phyloP scores from a whole-genome alignment of 2,888 invertebrate genomes.

The Chloroclysta siterata region DNA sequence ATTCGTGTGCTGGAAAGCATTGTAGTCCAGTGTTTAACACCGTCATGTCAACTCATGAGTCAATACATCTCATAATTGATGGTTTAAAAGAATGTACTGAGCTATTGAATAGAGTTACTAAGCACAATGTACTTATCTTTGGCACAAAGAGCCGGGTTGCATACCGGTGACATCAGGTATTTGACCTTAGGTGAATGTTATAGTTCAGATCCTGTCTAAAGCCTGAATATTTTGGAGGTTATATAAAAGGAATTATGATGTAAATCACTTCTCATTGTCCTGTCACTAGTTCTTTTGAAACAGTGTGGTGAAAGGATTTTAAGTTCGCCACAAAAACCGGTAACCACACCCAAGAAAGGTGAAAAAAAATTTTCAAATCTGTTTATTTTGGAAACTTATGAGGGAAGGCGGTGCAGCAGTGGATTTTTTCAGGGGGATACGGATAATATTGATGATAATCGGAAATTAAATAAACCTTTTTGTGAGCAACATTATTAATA shows the following conservation, averaged over 20 bases:
- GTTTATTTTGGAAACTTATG: no score
- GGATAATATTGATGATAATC: no score
- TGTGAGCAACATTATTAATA: no score
- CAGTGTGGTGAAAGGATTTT: no score
- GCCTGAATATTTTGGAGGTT: slow-evolving; percentile 30
- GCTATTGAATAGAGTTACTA: slow-evolving; percentile 30
- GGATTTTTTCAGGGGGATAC: no score
- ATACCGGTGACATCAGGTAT: slow-evolving; percentile 41
- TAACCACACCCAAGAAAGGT: no score
- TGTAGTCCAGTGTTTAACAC: slow-evolving; percentile 39
- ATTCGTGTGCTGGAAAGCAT: slow-evolving; percentile 28
- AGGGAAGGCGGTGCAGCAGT: no score
- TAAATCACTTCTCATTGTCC: not conserved
- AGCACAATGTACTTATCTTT: slow-evolving; percentile 28
- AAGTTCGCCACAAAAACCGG: no score
- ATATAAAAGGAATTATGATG: slow-evolving; percentile 5
- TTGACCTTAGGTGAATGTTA: slow-evolving; percentile 41
- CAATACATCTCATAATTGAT: slow-evolving; percentile 40
- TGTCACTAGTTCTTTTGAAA: no score
- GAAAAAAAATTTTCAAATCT: no score
- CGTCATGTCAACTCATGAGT: slow-evolving; percentile 40
- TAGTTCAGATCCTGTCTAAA: slow-evolving; percentile 38
- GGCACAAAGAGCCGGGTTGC: slow-evolving; percentile 31
- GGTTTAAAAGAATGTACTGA: slow-evolving; percentile 35
- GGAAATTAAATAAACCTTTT: no score